phyloP scores from a whole-genome alignment of 2,113 vertebrate genomes.

The Steatornis caripensis region DNA sequence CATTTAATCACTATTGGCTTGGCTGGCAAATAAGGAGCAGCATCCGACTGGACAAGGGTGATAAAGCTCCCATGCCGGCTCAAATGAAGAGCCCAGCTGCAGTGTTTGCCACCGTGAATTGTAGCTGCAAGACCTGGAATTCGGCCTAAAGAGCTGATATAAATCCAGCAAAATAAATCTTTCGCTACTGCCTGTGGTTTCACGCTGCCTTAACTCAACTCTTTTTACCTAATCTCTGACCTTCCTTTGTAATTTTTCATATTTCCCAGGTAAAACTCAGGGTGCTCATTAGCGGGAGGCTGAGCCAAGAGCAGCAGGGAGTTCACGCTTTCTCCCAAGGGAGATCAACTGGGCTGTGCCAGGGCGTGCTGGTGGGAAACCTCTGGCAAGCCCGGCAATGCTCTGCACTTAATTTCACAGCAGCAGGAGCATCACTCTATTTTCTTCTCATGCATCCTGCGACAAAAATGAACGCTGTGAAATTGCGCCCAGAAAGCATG shows the following conservation, averaged over 20 bases:
- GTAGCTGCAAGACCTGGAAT: conserved; percentile 59
- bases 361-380: neutral
- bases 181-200: conserved; percentile 31
- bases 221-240: conserved; percentile 69
- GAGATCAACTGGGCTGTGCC: neutral
- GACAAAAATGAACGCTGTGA: rapidly evolving
- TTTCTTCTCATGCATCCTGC: neutral
- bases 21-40: conserved; percentile 40
- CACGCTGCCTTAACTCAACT: conserved; percentile 46
- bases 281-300: neutral
- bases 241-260: conserved; percentile 50
- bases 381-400: neutral
- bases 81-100: conserved; percentile 54
- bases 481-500: rapidly evolving
- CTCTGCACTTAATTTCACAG: neutral
- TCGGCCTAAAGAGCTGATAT: conserved; percentile 60
- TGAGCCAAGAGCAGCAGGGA: neutral
- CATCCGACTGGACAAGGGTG: conserved; percentile 20
- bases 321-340: neutral
- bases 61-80: conserved; percentile 36
- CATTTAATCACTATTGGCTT: conserved; percentile 14
- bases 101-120: conserved; percentile 52
- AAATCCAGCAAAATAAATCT: conserved; percentile 65
- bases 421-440: neutral
- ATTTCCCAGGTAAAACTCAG: conserved; percentile 37